These are phyloP conservation scores for Procavia capensis DNA, from an alignment of 2,113 vertebrate genomes.

Conservation along the genomic window DNA sequence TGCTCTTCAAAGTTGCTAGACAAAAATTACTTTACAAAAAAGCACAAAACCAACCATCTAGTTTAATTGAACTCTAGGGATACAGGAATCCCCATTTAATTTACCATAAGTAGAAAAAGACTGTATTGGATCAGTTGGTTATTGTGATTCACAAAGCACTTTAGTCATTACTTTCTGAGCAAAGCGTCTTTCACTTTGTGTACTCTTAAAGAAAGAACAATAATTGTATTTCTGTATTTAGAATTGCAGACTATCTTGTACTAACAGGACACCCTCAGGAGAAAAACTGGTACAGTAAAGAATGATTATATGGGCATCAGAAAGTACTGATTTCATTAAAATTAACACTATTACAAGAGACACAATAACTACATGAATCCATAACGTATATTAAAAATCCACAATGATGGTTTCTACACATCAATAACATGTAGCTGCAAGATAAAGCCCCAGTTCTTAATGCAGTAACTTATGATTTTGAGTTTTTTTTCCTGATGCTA, in stretches of 20 bases:
- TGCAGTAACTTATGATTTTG: neutral
- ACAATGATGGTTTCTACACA: neutral
- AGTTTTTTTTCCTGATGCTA: neutral
- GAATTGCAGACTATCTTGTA: neutral
- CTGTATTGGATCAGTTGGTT: slow-evolving; percentile 50
- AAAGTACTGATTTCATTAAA: neutral
- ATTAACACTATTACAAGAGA: neutral
- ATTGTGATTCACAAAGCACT: slow-evolving; percentile 61
- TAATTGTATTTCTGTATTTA: neutral
- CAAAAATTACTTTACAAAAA: slow-evolving; percentile 55
- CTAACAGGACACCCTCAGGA: neutral
- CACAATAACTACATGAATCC: neutral
- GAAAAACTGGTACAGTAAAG: neutral
- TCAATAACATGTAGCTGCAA: neutral
- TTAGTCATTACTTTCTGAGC: slow-evolving; percentile 21
- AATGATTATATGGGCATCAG: neutral
- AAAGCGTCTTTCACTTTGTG: slow-evolving; percentile 3
- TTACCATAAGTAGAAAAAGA: slow-evolving; percentile 71
- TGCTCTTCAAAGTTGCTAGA: slow-evolving; percentile 50
- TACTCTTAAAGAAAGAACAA: neutral
- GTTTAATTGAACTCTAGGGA: slow-evolving; percentile 79
- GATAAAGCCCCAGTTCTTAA: neutral
- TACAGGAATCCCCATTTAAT: slow-evolving; percentile 67
- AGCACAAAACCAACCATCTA: slow-evolving; percentile 55
- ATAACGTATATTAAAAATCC: neutral